phyloP scores from a whole-genome alignment of 2,888 invertebrate species.

The Drosophila basisetae region DNA sequence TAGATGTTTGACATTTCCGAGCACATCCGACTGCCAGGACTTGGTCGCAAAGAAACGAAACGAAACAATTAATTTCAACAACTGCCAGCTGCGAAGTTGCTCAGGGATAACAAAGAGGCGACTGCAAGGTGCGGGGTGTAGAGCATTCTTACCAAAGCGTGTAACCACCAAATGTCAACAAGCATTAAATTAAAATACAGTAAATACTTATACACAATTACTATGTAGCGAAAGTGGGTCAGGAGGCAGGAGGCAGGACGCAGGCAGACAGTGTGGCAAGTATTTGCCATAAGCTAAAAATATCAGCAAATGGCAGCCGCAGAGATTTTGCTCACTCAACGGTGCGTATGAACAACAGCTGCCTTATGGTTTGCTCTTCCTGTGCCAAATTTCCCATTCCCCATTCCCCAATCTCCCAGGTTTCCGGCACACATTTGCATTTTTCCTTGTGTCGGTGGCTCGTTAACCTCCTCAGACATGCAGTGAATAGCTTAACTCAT shows the following conservation, averaged over 20 bases:
- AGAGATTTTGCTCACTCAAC: constrained; percentile 15
- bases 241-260: not conserved
- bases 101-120: constrained; percentile 3
- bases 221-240: constrained; percentile 5
- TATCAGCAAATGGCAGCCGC: constrained; percentile 21
- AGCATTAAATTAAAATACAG: constrained; percentile 69
- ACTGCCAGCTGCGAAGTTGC: constrained; percentile 41
- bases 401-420: not conserved
- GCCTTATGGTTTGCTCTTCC: constrained; percentile 38
- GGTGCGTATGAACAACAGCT: constrained; percentile 45
- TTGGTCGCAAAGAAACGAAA: constrained; percentile 27
- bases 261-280: constrained; percentile 7
- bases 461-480: constrained; percentile 22
- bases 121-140: not conserved
- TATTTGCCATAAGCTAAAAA: constrained; percentile 42
- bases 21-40: constrained; percentile 15
- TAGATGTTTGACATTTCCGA: constrained; percentile 27
- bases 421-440: constrained; percentile 11
- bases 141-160: constrained; percentile 49
- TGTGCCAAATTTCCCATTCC: not conserved
- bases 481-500: constrained; percentile 11
- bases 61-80: constrained; percentile 61
- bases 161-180: constrained; percentile 64
- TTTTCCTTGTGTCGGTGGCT: constrained; percentile 1
- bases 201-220: constrained; percentile 41